Base-by-base conservation (phyloP, 2,797 vertebrate species). In the Darevskia mixta region DNA sequence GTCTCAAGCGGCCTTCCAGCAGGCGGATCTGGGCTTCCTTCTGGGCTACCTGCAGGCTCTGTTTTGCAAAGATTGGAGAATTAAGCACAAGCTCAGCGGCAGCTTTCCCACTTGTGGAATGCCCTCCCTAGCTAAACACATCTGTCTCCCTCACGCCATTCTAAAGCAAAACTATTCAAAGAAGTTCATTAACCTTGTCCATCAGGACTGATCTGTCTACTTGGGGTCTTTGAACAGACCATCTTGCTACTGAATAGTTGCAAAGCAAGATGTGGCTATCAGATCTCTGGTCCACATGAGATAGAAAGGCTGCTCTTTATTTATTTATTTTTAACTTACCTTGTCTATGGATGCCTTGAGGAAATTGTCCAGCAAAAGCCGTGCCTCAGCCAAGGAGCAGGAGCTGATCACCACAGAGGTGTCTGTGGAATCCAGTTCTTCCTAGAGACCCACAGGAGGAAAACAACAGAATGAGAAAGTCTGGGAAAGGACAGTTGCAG, bases 391-490 rank as follows among this genome's bases (percentile, higher is more conserved):
- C 95, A 99, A 95, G 2, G 98, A 99, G 90, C 99, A 99, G 91
- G 99, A 99, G 93, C 98, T 99, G 96, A 99, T 99, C 93, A 99
- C 98, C 94, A 99, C 99, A 0, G 98, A 99, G 0, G 98, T 99
- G 96, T 99, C 98, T 0, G 98, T 98, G 0, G 98, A 98, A 96
- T 99, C 98, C 95, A 99, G 97, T 96, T 99, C 98, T 94, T 99
- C 99, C 99, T 99, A 91, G 7, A 82, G 2, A 85, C 58, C 69
- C 81, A 45, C 1, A 13, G 32, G n/a, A 29, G 79, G 0, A n/a
- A 1, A 64, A 25, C 0, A 8, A 11, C 76, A 86, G 61, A 80
- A 88, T 45, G 43, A 86, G 1, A 0, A 23, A 8, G 32, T 0
- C 49, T 23, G 17, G 25, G 35, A n/a, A 67, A 73, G 13, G 45